Evolutionary conservation across 2,888 invertebrate genomes (phyloP).

Genomic region (Prosapia bicincta): DNA sequence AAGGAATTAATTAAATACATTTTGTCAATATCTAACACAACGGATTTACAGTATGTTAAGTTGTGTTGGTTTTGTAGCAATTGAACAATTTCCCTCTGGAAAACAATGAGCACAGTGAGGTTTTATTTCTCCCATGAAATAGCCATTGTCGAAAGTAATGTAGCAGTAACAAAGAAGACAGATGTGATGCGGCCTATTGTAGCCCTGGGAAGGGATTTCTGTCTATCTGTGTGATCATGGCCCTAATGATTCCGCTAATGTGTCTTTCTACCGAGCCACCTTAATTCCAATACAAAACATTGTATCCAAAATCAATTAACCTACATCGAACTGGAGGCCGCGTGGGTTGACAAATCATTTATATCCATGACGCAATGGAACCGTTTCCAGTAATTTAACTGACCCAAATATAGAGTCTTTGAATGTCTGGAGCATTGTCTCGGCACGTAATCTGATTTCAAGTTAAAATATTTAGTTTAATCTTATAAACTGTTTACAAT

Average conservation of each 20-base stretch:
- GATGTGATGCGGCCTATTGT: not conserved
- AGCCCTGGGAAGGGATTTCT: not conserved
- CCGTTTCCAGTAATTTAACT: not conserved
- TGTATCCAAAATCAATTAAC: conserved; percentile 2
- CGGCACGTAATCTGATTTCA: not conserved
- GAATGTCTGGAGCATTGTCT: not conserved
- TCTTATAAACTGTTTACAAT: not conserved
- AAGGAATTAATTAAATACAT: too few species aligned
- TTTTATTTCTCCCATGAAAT: not conserved
- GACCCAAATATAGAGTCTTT: not conserved
- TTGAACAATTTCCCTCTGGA: too few species aligned
- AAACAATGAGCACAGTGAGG: too few species aligned
- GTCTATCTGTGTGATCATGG: not conserved
- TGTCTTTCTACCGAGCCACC: not conserved
- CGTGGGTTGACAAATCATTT: not conserved
- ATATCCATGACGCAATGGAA: not conserved
- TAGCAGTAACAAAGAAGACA: not conserved
- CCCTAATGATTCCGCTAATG: not conserved
- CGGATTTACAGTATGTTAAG: too few species aligned
- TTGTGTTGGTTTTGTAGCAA: too few species aligned
- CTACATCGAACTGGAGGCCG: not conserved
- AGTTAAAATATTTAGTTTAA: not conserved
- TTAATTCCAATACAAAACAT: conserved; percentile 2
- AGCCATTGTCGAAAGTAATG: not conserved
- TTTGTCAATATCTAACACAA: too few species aligned